These are phyloP conservation scores for Temnothorax nylanderi DNA, from an alignment of 1,140 invertebrate genomes.

Conservation along the genomic window DNA sequence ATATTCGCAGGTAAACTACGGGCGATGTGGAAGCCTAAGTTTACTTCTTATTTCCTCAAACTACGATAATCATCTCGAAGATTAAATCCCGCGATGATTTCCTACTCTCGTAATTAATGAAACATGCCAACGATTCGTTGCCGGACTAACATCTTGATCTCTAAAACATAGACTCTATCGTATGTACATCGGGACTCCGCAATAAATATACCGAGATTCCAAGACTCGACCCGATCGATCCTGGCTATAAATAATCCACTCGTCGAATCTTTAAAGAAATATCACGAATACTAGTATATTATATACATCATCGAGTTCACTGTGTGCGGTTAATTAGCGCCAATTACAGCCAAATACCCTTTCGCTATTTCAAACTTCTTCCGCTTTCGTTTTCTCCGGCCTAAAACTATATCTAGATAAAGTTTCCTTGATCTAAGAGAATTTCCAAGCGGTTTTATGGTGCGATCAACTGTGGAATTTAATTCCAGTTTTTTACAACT, in stretches of 20 bases:
- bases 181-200: slow-evolving; percentile 9
- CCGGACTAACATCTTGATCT: slow-evolving; percentile 42
- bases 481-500: neutral
- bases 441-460: neutral
- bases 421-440: neutral
- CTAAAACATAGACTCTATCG: neutral
- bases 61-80: slow-evolving; percentile 36
- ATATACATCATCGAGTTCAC: slow-evolving; percentile 13
- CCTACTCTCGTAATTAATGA: slow-evolving; percentile 41
- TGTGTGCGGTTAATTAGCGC: slow-evolving; percentile 29
- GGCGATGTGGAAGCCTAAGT: neutral
- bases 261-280: slow-evolving; percentile 35
- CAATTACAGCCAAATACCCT: slow-evolving; percentile 28
- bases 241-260: slow-evolving; percentile 47
- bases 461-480: neutral
- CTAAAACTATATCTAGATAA: slow-evolving; percentile 25
- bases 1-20: neutral
- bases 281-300: slow-evolving; percentile 33
- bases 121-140: slow-evolving; percentile 28
- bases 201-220: slow-evolving; percentile 55
- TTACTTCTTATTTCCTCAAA: slow-evolving; percentile 5
- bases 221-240: slow-evolving; percentile 21
- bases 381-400: slow-evolving; percentile 25
- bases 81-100: slow-evolving; percentile 45
- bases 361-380: slow-evolving; percentile 5